A percentile compares a stretch with the other conserved stretches of the same genome.
Evolutionary conservation across 2,113 vertebrate genomes (phyloP).

Genomic region (Pedionomus torquatus): DNA sequence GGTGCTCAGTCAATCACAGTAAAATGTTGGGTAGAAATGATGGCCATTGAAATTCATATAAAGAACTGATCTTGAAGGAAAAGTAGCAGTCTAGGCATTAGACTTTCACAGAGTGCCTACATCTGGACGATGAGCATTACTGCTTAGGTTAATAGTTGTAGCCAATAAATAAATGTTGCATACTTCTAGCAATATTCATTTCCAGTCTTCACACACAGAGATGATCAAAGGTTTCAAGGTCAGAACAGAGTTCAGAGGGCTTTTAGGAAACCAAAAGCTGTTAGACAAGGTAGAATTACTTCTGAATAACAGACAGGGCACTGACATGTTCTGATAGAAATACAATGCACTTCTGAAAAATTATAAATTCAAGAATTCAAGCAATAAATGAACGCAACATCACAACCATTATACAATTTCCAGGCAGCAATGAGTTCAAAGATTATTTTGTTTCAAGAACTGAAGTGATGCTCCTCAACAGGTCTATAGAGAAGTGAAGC

Average conservation of each 20-base stretch:
- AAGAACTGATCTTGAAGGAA: neutral
- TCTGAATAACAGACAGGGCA: neutral
- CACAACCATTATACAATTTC: neutral
- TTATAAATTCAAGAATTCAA: neutral
- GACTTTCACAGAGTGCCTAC: neutral
- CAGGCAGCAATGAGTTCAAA: neutral
- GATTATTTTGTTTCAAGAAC: neutral
- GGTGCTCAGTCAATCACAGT: neutral
- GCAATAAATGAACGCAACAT: neutral
- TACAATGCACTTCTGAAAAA: neutral
- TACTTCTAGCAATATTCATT: neutral
- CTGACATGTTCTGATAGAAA: neutral
- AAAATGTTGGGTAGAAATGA: neutral
- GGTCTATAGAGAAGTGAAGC: neutral
- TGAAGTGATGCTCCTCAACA: neutral
- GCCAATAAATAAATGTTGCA: neutral
- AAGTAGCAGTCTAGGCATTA: neutral
- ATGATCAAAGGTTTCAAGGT: neutral
- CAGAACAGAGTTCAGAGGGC: neutral
- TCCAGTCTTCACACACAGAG: neutral
- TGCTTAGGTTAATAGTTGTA: neutral
- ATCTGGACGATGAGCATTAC: neutral
- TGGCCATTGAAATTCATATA: neutral
- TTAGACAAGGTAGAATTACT: neutral
- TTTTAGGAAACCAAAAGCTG: neutral